These are phyloP conservation scores for Lepidonotus clava DNA, from an alignment of 2,888 invertebrate genomes.

Conservation along the genomic window DNA sequence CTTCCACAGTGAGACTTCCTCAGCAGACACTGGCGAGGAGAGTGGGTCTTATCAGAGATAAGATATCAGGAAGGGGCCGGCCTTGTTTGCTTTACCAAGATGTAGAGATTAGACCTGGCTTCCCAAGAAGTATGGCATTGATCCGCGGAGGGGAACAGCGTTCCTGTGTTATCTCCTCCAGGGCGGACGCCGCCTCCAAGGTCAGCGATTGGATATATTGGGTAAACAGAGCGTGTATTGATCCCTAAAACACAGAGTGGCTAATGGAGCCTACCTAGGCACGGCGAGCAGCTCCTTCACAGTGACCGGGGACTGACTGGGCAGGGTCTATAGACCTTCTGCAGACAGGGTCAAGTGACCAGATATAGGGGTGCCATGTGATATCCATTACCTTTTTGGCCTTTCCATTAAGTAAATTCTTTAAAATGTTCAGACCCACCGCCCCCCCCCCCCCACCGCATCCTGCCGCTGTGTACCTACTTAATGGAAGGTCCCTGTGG, in stretches of 20 bases:
- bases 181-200: background rate
- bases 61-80: background rate
- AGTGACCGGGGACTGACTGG: no score
- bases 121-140: background rate
- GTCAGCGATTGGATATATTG: slow-evolving; percentile 8
- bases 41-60: background rate
- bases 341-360: no score
- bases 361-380: no score
- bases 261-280: slow-evolving; percentile 2
- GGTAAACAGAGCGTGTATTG: background rate
- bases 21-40: background rate
- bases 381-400: no score
- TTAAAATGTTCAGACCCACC: no score
- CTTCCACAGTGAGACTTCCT: background rate
- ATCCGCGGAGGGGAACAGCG: background rate
- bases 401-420: no score
- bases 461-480: no score
- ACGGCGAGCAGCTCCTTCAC: no score
- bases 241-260: background rate
- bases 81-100: background rate
- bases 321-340: no score
- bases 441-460: no score
- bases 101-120: slow-evolving; percentile 14
- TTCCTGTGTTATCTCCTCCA: background rate
- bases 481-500: no score